Conservation (phyloP, 2,113 vertebrate genomes). For the mouse (Mus musculus) region GRCm39 chrX:12750001-12750500, state of each 20-base stretch:
- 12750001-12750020: too few species aligned
- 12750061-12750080: too few species aligned
- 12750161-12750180: not conserved
- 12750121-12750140: too few species aligned
- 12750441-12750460: not conserved
- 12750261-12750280: not conserved
- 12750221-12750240: not conserved
- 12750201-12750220: not conserved
- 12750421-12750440: not conserved
- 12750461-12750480: not conserved
- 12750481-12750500: not conserved
- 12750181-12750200: not conserved
- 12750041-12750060: too few species aligned
- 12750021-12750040: too few species aligned
- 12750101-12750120: too few species aligned
- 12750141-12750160: not conserved
- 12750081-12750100: too few species aligned
- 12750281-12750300: not conserved
- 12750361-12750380: not conserved
- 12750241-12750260: not conserved
- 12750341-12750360: not conserved
- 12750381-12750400: not conserved
- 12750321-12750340: not conserved
- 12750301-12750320: not conserved
- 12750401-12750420: not conserved